Evolutionary conservation across 2,113 vertebrate genomes (phyloP).

Genomic region (Poeciliopsis occidentalis): DNA sequence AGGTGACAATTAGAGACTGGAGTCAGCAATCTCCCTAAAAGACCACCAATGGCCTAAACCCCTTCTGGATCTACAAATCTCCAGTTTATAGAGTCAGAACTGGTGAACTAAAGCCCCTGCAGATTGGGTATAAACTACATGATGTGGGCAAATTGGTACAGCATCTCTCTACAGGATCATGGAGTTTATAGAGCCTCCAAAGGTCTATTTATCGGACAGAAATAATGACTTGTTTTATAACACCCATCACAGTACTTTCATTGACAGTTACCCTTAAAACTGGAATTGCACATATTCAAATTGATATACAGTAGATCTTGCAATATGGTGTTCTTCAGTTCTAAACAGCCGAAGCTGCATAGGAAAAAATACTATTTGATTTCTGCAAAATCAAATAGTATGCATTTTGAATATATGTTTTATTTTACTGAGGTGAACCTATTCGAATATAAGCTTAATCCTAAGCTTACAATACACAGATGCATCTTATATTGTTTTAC

Average conservation of each 20-base stretch:
- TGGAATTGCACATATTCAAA: neutral
- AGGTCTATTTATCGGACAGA: neutral
- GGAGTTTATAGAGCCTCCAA: neutral
- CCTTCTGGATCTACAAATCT: constrained; percentile 63
- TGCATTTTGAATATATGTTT: neutral
- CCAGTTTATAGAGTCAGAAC: constrained; percentile 64
- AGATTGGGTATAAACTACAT: constrained; percentile 32
- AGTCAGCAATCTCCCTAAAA: constrained; percentile 66
- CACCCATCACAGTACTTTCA: neutral
- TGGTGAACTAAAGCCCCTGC: constrained; percentile 57
- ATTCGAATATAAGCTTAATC: neutral
- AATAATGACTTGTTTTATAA: neutral
- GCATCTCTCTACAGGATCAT: neutral
- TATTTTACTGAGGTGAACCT: neutral
- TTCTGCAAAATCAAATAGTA: neutral
- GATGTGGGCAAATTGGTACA: constrained; percentile 8
- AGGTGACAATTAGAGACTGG: constrained; percentile 70
- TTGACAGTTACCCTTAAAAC: neutral
- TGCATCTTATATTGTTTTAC: neutral
- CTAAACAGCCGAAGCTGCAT: neutral
- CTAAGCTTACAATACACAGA: neutral
- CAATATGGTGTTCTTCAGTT: constrained; percentile 1
- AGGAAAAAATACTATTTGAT: neutral
- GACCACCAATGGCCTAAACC: constrained; percentile 60
- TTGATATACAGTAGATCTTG: neutral